Evolutionary conservation across 2,888 invertebrate genomes (phyloP), one percentile per base, ranked within the genome.

Genomic region (Petrolisthes cinctipes): DNA sequence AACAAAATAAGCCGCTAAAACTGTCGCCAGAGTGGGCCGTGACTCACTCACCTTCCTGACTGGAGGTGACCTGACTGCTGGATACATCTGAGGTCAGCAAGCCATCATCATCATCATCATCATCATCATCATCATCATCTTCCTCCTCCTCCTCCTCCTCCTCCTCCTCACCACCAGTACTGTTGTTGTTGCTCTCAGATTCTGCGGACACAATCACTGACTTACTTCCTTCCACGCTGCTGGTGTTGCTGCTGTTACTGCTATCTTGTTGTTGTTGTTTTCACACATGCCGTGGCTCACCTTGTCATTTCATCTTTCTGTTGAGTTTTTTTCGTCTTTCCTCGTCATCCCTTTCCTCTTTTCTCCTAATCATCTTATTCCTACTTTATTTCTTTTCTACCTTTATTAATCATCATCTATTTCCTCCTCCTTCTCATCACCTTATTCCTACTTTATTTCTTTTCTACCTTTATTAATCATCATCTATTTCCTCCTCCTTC

Each of bases 71-170:
- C 66, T 88, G 83, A 23, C 78, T 71, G 56, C 87, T 88, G 7
- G 87, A 88, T 23, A 84, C 56, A 61, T 88, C 87, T n/a, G 87
- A 88, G 20, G 84, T 81, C n/a, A 75, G 75, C 23, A 56, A 80
- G 20, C 84, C 87, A 53, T 86, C 86, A 54, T 86, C 86, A 11
- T 86, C 86, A 17, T 85, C 86, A 37, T 86, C 82, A 66, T 87
- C 87, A 37, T 84, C 87, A 61, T 61, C 61, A 61, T 61, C 61
- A 14, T 61, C 11, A 6, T 71, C 71, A 1, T 71, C 71, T 4
- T 17, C 71, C 54, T 84, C 83, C 37, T 86, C 86, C 61, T 86
- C 86, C 66, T 86, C 82, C 66, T 83, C 87, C 37, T 81, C 87
- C 54, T 84, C 83, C 37, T 86, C 86, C 61, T 86, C 86, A 53